A percentile compares a stretch with the other conserved stretches of the same genome.
Conservation (phyloP, 2,888 invertebrate species). For the Nomada fabriciana region DNA sequence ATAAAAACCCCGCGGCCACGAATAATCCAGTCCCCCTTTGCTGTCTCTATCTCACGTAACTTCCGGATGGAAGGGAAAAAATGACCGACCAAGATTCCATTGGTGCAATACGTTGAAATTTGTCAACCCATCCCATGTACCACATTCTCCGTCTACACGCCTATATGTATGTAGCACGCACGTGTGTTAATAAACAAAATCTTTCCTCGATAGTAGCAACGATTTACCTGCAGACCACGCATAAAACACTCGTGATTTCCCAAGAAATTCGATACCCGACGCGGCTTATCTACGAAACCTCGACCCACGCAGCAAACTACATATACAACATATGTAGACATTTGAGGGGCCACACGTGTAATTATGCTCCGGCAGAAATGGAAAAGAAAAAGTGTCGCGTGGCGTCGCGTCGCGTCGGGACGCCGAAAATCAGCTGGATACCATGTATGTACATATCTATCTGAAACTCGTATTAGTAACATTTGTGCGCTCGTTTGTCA, state of each 20-base stretch:
- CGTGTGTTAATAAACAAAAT: background rate
- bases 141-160: background rate
- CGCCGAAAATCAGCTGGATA: too few species aligned
- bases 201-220: constrained; percentile 20
- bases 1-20: constrained; percentile 60
- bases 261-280: constrained; percentile 38
- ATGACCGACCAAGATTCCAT: background rate
- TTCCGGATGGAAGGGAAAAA: background rate
- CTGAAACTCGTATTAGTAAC: constrained; percentile 52
- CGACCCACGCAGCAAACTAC: background rate
- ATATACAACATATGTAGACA: too few species aligned
- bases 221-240: constrained; percentile 29
- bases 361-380: constrained; percentile 34
- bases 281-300: constrained; percentile 31
- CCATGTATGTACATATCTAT: too few species aligned
- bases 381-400: constrained; percentile 30
- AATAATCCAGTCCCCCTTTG: constrained; percentile 6
- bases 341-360: constrained; percentile 15
- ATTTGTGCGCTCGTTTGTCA: constrained; percentile 64
- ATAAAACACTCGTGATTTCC: constrained; percentile 20
- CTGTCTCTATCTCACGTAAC: constrained; percentile 19
- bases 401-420: constrained; percentile 1
- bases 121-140: too few species aligned
- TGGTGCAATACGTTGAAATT: too few species aligned
- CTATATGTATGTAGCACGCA: background rate